phyloP scores from a whole-genome alignment of 2,797 vertebrate genomes.

The Cercopithecus petaurista region DNA sequence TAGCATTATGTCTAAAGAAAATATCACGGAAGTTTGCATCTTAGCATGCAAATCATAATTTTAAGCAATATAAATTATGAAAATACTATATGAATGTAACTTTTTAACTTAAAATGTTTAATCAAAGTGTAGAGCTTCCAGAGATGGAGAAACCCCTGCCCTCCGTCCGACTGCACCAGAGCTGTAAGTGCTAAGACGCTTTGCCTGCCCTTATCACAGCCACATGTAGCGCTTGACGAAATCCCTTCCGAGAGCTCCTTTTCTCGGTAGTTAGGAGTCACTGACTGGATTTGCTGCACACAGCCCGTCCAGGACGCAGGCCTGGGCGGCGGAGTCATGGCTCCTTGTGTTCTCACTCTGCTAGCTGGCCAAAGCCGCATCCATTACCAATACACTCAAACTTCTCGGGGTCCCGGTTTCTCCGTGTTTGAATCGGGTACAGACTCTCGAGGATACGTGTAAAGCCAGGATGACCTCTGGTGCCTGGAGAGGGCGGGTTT shows the following conservation, averaged over 20 bases:
- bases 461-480: not conserved
- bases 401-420: not conserved
- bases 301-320: not conserved
- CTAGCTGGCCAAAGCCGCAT: not conserved
- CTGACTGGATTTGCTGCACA: not conserved
- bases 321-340: not conserved
- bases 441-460: fast-evolving
- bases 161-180: fast-evolving
- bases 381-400: not conserved
- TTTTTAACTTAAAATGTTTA: conserved; percentile 60
- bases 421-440: not conserved
- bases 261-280: not conserved
- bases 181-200: not conserved
- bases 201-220: not conserved
- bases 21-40: conserved; percentile 29
- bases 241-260: not conserved
- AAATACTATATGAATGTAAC: conserved; percentile 36
- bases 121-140: not conserved
- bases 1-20: conserved; percentile 50
- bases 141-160: not conserved
- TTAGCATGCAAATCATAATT: conserved; percentile 43
- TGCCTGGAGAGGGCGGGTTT: not conserved
- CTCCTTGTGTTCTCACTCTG: not conserved
- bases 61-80: conserved; percentile 72
- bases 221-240: not conserved